Evolutionary conservation across 53 echinoderm and acorn worm genomes (phyloP).

Genomic region (Paelopatides confundens): DNA sequence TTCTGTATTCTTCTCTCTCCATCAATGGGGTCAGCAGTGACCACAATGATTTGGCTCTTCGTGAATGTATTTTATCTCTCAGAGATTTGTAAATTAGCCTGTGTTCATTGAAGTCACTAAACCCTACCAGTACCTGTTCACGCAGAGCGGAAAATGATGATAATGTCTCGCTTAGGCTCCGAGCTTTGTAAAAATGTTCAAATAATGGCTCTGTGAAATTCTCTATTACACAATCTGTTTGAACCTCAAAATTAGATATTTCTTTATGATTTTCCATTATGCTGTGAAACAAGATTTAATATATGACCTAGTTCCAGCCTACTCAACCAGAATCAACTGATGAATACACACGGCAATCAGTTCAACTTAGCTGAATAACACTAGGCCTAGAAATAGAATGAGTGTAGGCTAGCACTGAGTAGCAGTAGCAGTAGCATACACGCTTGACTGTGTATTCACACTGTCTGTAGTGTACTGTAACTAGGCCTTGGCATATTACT

Average conservation of each 20-base stretch:
- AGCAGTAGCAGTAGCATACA: too few relatives aligned
- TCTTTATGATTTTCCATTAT: background rate
- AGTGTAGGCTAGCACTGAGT: too few relatives aligned
- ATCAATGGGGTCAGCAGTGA: background rate
- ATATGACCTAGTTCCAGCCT: too few relatives aligned
- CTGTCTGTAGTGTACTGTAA: too few relatives aligned
- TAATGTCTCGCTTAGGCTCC: background rate
- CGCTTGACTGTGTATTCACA: too few relatives aligned
- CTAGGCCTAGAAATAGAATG: too few relatives aligned
- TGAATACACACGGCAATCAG: too few relatives aligned
- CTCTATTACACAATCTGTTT: background rate
- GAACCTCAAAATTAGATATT: background rate
- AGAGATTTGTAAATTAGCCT: background rate
- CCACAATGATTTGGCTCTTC: conserved; percentile 24
- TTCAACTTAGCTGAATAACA: too few relatives aligned
- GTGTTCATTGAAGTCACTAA: background rate
- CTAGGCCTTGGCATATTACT: too few relatives aligned
- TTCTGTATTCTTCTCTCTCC: background rate
- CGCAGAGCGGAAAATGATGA: conserved; percentile 10
- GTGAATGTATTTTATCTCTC: background rate
- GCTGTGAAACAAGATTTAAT: too few relatives aligned
- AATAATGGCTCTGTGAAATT: conserved; percentile 37
- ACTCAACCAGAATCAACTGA: too few relatives aligned
- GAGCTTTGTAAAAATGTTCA: conserved; percentile 4
- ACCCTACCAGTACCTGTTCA: conserved; percentile 12